Percentiles rank a stretch among this genome's conserved stretches.
These are phyloP conservation scores for Argentina silus DNA, from an alignment of 2,797 vertebrate genomes.

Conservation along the genomic window DNA sequence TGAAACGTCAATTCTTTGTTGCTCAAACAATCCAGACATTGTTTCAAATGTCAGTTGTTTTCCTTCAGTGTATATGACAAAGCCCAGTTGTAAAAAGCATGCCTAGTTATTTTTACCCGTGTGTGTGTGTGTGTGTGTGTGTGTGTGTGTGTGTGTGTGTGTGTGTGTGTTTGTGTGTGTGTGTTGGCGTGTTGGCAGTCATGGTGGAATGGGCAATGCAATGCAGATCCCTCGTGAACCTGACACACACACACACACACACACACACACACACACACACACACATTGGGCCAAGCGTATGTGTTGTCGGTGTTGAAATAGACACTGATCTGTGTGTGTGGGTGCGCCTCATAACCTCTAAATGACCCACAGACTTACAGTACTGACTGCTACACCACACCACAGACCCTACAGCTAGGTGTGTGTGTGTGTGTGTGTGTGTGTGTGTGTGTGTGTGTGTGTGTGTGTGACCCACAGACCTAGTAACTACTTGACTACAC, in stretches of 20 bases:
- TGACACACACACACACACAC: too few species aligned
- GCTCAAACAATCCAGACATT: background rate
- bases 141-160: background rate
- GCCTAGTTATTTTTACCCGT: slow-evolving; percentile 34
- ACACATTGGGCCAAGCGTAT: slow-evolving; percentile 56
- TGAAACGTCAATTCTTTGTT: background rate
- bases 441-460: background rate
- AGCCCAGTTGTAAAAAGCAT: slow-evolving; percentile 24
- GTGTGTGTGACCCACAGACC: slow-evolving; percentile 3
- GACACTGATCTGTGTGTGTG: slow-evolving; percentile 10
- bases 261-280: too few species aligned
- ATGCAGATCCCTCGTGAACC: too few species aligned
- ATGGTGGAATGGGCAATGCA: too few species aligned
- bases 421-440: background rate
- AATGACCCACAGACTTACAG: slow-evolving; percentile 32
- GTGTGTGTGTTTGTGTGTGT: slow-evolving; percentile 18
- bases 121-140: background rate
- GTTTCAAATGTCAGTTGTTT: background rate
- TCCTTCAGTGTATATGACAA: background rate
- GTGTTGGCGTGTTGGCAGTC: slow-evolving; percentile 9
- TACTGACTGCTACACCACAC: too few species aligned
- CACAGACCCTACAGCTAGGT: too few species aligned
- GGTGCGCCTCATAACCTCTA: slow-evolving; percentile 42
- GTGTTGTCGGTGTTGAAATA: background rate
- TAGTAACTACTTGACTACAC: too few species aligned